Evolutionary conservation across 2,888 invertebrate genomes (phyloP), one percentile per base, ranked within the genome.

Genomic region (Anorthoa munda): DNA sequence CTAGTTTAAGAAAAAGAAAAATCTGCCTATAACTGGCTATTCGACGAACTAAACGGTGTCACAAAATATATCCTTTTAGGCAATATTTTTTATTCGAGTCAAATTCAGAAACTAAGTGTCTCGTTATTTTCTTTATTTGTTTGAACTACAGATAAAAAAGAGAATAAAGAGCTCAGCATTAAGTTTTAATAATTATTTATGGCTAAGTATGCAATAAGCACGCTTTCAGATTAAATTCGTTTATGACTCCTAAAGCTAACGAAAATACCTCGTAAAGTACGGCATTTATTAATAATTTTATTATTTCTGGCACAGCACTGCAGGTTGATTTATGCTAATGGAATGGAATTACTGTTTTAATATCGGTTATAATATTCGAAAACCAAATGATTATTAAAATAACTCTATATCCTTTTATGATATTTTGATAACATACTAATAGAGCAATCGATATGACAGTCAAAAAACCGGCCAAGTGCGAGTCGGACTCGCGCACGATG

Each of bases 241-340:
- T 79, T 72, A 76, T 64, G 69, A 70, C 31, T 72, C 23, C 66
- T 69, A 61, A 76, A 79, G 50, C 31, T 67, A 65, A 60, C 66
- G 64, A 69, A 75, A 80, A 80, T 66, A 39, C 18, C 59, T 77
- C 72, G 26, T 77, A 71, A 76, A 74, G 50, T 69, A 17, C 61
- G 63, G 21, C 55, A 56, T 66, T 63, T 71, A 64, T 70, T 72
- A 63, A 67, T 65, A 69, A 58, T 66, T 66, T 69, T 69, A 72
- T 60, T 66, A 66, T 55, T 72, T 69, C 48, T 66, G 60, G 51
- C 63, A 63, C 21, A 64, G 46, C 23, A 59, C 51, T 66, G 63
- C 48, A 46, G 17, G 53, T 39, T 51, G 48, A 63, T 79, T 75
- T 66, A 79, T 66, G 59, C 4, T 64, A 39, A 69, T 70, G 63